Evolutionary conservation across 2,888 invertebrate genomes (phyloP), one percentile per base, ranked within the genome.

Genomic region (Phrixothrix hirtus): DNA sequence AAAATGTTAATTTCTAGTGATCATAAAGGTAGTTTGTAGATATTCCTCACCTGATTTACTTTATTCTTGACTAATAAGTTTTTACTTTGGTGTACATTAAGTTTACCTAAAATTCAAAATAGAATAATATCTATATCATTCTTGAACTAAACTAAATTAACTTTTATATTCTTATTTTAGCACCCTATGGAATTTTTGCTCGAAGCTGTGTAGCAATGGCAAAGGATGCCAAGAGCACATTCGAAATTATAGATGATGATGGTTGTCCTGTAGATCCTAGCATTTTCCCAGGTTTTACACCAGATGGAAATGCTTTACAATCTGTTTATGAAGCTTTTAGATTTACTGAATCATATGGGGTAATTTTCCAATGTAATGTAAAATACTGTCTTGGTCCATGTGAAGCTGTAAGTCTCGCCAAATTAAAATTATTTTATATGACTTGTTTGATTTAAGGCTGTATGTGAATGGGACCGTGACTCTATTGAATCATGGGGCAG

Each of bases 161-260:
- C 2, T 29, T n/a, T n/a, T 10, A 3, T 9, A 16, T 14, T 14
- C 53, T 68, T 69, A 66, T 77, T 74, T 9, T 78, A 95, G 95
- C 95, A 76, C 95, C 95, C 2, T 95, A 95, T 70, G 95, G 95
- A 66, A 95, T 95, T 69, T 95, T 95, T 74, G 95, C 95, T 31
- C 86, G 95, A 73, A 95, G 94, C 73, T 95, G 95, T 77, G 92
- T 95, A 50, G 95, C 95, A 54, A 95, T 95, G 95, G 95, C 95
- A 47, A 95, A 95, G 78, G 95, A 95, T 75, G 92, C 94, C 2
- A 91, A 94, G 78, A 94, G 92, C 72, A 95, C 94, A 17, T 95
- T 95, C 85, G 92, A 94, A 73, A 95, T 95, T 70, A 95, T 95
- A 70, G 94, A 95, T 69, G 94, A 95, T 72, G 92, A 94, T 75